Percentiles rank a stretch among this genome's conserved stretches.
Conservation (phyloP, 2,113 vertebrate species). For the Scophthalmus maximus region DNA sequence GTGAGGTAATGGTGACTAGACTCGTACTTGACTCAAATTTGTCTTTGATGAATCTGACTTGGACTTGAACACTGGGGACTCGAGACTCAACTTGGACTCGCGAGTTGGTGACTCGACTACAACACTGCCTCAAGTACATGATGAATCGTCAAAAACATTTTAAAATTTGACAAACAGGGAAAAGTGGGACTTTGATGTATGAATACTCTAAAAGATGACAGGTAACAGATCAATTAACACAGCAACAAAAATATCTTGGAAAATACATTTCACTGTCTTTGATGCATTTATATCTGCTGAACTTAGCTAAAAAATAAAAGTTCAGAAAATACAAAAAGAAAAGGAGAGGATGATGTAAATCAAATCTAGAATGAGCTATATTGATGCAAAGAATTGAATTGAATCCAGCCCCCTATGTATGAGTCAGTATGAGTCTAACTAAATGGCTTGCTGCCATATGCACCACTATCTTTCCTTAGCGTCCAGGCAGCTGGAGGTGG, state of each 20-base stretch:
- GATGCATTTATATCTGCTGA: not conserved
- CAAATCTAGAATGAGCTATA: slow-evolving; percentile 1
- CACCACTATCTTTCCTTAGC: slow-evolving; percentile 74
- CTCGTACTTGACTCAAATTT: too few species aligned
- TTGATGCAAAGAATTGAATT: slow-evolving; percentile 12
- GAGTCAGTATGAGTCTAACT: slow-evolving; percentile 53
- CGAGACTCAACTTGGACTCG: too few species aligned
- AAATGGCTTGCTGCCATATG: slow-evolving; percentile 46
- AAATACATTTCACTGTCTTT: not conserved
- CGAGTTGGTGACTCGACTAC: too few species aligned
- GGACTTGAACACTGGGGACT: too few species aligned
- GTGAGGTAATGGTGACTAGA: too few species aligned
- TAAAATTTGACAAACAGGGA: not conserved
- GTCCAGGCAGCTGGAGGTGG: slow-evolving; percentile 59
- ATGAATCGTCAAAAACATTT: not conserved
- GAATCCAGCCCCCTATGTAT: slow-evolving; percentile 21
- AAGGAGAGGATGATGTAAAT: not conserved
- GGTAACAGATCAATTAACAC: too few species aligned
- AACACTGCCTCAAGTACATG: not conserved
- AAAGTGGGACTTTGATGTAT: not conserved
- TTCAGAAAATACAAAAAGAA: not conserved
- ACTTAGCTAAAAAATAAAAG: not conserved
- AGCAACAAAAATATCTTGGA: not conserved
- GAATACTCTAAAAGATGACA: not conserved
- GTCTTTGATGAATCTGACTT: too few species aligned